Base-by-base conservation (phyloP, 2,113 vertebrate species). In the Sterna hirundo region DNA sequence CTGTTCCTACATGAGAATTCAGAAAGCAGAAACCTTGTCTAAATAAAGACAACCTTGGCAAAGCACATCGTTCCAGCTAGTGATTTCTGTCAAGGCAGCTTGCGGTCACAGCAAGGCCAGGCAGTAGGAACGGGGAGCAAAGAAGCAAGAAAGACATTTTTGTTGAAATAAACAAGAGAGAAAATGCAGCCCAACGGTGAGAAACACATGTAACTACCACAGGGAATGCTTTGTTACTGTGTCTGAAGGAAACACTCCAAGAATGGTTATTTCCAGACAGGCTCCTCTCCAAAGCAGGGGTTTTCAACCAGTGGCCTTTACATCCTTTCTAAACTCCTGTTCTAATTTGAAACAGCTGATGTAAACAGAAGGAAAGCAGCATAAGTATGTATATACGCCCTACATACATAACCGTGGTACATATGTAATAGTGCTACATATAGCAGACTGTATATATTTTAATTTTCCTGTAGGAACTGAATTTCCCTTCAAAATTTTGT, bases 1-100 rank as follows among this genome's bases (percentile, higher is more conserved):
- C 30, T 87, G 2, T 32, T 87, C 81, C 78, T 60, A 38, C 58
- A 15, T 26, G 91, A 68, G 89, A 65, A 27, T 17, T 83, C 58
- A 68, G 72, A 86, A 54, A 79, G 87, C 71, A 95, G 87, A 83
- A 94, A 72, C 83, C 89, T 95, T 93, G 91, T 88, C 90, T 96
- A 96, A 96, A 94, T 91, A 94, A 94, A 93, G 91, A 90, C 86
- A 95, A 7, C 96, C 97, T 97, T 97, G 97, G 93, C 82, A 87
- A 83, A 78, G 92, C 82, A 32, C 72, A 71, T 60, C 3, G 13
- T 78, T 94, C 64, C 95, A 94, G 86, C 19, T 13, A 42, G 91
- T 25, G 93, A 83, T 96, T 87, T 38, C 91, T 91, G 89, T 86
- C 96, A 97, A 97, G 97, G 97, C 95, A 96, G 95, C 62, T 36